phyloP scores from a whole-genome alignment of 2,797 vertebrate genomes.

The Spea hammondii region DNA sequence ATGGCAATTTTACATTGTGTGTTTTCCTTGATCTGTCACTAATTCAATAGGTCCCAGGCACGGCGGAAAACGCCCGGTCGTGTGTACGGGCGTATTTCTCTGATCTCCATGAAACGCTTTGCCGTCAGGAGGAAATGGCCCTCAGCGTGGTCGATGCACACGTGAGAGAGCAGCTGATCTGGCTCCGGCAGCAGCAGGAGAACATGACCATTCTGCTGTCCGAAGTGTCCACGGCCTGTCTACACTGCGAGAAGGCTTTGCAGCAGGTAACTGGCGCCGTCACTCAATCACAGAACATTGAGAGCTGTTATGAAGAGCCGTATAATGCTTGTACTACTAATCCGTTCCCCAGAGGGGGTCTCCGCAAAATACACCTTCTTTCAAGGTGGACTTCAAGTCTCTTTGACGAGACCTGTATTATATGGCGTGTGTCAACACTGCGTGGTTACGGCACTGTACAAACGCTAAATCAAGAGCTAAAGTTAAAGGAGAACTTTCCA shows the following conservation, averaged over 20 bases:
- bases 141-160: conserved; percentile 96
- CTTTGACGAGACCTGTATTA: too few relatives aligned
- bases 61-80: conserved; percentile 92
- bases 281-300: too few relatives aligned
- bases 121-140: conserved; percentile 98
- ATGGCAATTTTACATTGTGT: too few relatives aligned
- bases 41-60: conserved; percentile 82
- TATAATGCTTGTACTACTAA: too few relatives aligned
- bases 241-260: conserved; percentile 97
- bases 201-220: conserved; percentile 98
- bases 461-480: too few relatives aligned
- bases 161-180: conserved; percentile 92
- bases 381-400: too few relatives aligned
- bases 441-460: too few relatives aligned
- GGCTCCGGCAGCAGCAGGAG: conserved; percentile 97
- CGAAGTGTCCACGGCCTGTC: conserved; percentile 94
- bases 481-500: too few relatives aligned
- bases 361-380: too few relatives aligned
- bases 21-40: not conserved
- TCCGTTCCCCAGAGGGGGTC: too few relatives aligned
- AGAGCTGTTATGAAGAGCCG: too few relatives aligned
- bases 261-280: conserved; percentile 78
- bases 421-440: too few relatives aligned
- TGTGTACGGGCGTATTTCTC: conserved; percentile 96
- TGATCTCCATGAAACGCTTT: conserved; percentile 94